Base-by-base conservation (phyloP, 2,888 invertebrate genomes). In the Erynnis tages region DNA sequence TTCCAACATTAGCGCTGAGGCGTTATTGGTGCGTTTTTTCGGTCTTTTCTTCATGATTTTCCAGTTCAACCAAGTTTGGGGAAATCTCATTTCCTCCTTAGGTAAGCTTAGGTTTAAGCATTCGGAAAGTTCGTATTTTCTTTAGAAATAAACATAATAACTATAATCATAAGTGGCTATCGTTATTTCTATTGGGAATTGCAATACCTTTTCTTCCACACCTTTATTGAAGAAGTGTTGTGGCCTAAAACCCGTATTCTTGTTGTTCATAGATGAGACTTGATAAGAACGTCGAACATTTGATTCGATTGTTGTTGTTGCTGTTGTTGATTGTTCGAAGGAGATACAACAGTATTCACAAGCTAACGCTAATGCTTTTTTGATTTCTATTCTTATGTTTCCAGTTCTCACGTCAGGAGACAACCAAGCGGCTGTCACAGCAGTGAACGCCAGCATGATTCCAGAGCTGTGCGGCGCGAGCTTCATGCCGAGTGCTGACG, bases 41-140 rank as follows among this genome's bases (percentile, higher is more conserved):
- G 94, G 94, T 0, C 76, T 93, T 25, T 94, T 94, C 82, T 94
- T 94, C 82, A 92, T 93, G 91, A 91, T 94, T 55, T 93, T 94
- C 72, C 94, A 94, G 70, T 87, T 93, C 64, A 91, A 93, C 59
- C 92, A 93, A 80, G 91, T 94, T 16, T 92, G 92, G 91, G 94
- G 94, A 0, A 94, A 94, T 63, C 82, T 94, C 17, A 91, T 93
- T 34, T 93, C 93, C 8, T 93, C 92, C 1, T 59, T 90, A 40
- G 91, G 91, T 91, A 68, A 37, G 25, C 35, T 17, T 29, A 40
- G 10, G 27, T 2, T 32, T 2, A 4, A 21, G 5, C 3, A 21
- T 4, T 21, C n/a, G 21, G 4, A 27, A 21, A 8, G 16, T 38
- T 16, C 11, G 17, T 32, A 1, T 11, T 7, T 11, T 11, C 4